These are phyloP conservation scores for Autographa pulchrina DNA, from an alignment of 2,888 invertebrate species.

Conservation along the genomic window DNA sequence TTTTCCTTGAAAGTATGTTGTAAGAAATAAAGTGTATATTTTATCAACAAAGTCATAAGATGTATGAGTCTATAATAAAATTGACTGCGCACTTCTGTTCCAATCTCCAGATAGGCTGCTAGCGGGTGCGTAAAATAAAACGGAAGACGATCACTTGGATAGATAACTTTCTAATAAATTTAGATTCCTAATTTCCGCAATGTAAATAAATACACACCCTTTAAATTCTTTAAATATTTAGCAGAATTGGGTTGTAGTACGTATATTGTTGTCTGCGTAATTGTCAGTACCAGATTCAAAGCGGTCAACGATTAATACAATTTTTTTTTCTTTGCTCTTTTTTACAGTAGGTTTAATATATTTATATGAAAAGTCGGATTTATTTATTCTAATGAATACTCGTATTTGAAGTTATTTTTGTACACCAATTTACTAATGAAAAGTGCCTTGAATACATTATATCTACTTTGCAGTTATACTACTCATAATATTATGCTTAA, in stretches of 20 bases:
- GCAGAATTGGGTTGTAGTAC: no score
- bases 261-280: no score
- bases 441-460: not conserved
- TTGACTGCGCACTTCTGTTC: slow-evolving; percentile 32
- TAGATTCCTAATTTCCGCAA: not conserved
- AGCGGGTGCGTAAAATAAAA: slow-evolving; percentile 25
- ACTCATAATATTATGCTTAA: not conserved
- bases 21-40: slow-evolving; percentile 41
- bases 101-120: slow-evolving; percentile 33
- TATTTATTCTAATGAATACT: no score
- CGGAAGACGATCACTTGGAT: slow-evolving; percentile 23
- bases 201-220: not conserved
- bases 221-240: no score
- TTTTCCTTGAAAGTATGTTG: slow-evolving; percentile 25
- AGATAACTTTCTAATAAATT: slow-evolving; percentile 18
- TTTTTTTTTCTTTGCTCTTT: no score
- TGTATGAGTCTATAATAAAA: slow-evolving; percentile 43
- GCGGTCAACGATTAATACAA: no score
- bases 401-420: no score
- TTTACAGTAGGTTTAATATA: no score
- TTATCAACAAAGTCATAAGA: slow-evolving; percentile 42
- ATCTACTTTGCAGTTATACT: not conserved
- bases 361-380: no score
- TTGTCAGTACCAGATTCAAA: no score
- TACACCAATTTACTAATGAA: not conserved